Conservation (phyloP, 2,888 invertebrate genomes). For the Diloba caeruleocephala region DNA sequence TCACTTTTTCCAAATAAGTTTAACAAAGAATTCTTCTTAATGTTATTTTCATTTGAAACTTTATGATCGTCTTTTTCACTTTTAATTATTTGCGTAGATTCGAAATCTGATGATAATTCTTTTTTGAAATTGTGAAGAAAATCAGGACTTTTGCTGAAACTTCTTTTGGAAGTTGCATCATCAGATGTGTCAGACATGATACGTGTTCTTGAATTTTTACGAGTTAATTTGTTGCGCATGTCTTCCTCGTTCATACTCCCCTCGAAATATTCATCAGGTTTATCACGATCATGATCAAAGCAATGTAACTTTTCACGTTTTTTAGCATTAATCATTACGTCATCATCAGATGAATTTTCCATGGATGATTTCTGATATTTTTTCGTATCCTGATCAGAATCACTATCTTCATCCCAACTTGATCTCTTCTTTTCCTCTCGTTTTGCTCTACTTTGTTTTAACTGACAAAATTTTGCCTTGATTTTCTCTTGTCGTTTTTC, state of each 20-base stretch:
- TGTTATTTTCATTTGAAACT: constrained; percentile 67
- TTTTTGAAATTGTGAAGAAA: constrained; percentile 85
- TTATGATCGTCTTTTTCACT: constrained; percentile 64
- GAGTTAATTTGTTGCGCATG: constrained; percentile 88
- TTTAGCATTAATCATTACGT: constrained; percentile 76
- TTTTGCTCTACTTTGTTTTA: constrained; percentile 96
- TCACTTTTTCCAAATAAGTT: constrained; percentile 85
- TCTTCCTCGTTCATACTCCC: constrained; percentile 86
- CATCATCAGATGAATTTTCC: constrained; percentile 89
- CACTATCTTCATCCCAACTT: constrained; percentile 96
- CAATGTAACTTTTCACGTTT: constrained; percentile 86
- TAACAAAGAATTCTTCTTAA: constrained; percentile 78
- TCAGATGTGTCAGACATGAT: constrained; percentile 95
- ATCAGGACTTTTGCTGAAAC: constrained; percentile 77
- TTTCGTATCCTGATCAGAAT: constrained; percentile 88
- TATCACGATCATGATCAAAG: constrained; percentile 78
- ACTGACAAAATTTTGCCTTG: constrained; percentile 96
- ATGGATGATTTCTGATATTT: constrained; percentile 80
- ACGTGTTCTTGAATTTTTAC: constrained; percentile 92
- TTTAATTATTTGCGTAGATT: constrained; percentile 65
- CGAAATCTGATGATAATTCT: constrained; percentile 88
- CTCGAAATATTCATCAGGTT: constrained; percentile 84
- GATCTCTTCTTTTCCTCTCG: constrained; percentile 97
- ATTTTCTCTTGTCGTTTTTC: constrained; percentile 95
- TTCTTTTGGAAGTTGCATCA: constrained; percentile 90